These are phyloP conservation scores for Sitodiplosis mosellana DNA, from an alignment of 1,140 invertebrate species.

Conservation along the genomic window DNA sequence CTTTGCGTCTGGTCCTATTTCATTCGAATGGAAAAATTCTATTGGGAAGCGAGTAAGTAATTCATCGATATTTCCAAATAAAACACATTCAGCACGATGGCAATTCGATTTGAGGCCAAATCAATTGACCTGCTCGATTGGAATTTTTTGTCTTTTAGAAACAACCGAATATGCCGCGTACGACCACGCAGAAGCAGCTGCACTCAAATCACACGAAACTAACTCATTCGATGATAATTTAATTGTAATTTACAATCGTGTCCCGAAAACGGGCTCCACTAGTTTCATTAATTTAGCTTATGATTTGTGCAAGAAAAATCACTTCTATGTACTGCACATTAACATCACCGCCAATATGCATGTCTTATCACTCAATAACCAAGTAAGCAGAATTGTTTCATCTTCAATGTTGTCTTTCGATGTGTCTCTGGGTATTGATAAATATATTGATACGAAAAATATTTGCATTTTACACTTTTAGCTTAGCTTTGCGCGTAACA, in stretches of 20 bases:
- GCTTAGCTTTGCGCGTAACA: constrained; percentile 76
- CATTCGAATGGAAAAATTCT: too few relatives aligned
- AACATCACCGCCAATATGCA: constrained; percentile 94
- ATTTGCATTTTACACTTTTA: constrained; percentile 29
- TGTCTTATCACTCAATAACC: constrained; percentile 78
- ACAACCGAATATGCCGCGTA: too few relatives aligned
- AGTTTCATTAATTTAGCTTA: constrained; percentile 95
- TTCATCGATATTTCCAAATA: too few relatives aligned
- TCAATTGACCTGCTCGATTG: too few relatives aligned
- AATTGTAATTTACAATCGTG: constrained; percentile 86
- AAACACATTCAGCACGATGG: too few relatives aligned
- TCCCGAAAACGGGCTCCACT: constrained; percentile 97
- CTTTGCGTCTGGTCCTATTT: too few relatives aligned
- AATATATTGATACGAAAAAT: too few relatives aligned
- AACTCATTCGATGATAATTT: constrained; percentile 34
- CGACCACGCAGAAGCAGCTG: background rate
- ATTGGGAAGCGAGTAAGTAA: too few relatives aligned
- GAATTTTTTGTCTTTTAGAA: too few relatives aligned
- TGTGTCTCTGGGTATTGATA: too few relatives aligned
- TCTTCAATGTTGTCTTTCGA: too few relatives aligned
- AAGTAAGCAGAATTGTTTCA: constrained; percentile 43
- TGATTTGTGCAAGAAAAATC: constrained; percentile 82
- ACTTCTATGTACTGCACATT: constrained; percentile 87
- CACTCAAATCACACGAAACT: background rate
- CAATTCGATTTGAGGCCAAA: too few relatives aligned